Conservation (phyloP, 2,888 invertebrate species). For the Machimus rusticus region DNA sequence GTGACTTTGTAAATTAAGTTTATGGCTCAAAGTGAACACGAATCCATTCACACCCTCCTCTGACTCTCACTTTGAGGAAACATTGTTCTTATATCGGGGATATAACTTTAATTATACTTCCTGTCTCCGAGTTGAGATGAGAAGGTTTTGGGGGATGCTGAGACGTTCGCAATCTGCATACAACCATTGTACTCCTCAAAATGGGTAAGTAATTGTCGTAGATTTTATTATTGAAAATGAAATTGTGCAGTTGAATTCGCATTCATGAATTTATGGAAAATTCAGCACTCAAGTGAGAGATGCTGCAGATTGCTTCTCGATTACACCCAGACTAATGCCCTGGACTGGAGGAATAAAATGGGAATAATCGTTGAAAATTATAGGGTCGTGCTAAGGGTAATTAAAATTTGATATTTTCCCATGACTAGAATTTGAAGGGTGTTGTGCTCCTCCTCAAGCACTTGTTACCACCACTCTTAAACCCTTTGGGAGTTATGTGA, state of each 20-base stretch:
- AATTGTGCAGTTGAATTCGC: neutral
- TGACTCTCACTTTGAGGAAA: neutral
- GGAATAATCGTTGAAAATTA: neutral
- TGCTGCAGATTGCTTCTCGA: neutral
- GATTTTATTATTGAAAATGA: neutral
- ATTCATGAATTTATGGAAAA: neutral
- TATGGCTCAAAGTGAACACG: neutral
- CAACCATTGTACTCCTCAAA: neutral
- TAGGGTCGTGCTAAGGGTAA: neutral
- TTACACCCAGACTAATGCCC: neutral
- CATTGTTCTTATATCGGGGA: neutral
- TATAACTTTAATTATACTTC: neutral
- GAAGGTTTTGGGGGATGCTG: neutral
- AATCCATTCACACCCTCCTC: neutral
- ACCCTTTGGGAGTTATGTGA: neutral
- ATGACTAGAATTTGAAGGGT: neutral
- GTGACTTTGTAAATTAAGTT: constrained; percentile 4
- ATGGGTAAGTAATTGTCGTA: neutral
- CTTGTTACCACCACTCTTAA: neutral
- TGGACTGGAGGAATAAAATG: neutral
- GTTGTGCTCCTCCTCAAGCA: neutral
- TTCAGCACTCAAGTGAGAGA: neutral
- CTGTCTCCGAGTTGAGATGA: neutral
- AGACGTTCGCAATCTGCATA: neutral
- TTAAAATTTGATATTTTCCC: neutral